Percentiles rank a stretch among this genome's conserved stretches.
Conservation (phyloP, 2,888 invertebrate genomes). For the Cosmorhoe ocellata region DNA sequence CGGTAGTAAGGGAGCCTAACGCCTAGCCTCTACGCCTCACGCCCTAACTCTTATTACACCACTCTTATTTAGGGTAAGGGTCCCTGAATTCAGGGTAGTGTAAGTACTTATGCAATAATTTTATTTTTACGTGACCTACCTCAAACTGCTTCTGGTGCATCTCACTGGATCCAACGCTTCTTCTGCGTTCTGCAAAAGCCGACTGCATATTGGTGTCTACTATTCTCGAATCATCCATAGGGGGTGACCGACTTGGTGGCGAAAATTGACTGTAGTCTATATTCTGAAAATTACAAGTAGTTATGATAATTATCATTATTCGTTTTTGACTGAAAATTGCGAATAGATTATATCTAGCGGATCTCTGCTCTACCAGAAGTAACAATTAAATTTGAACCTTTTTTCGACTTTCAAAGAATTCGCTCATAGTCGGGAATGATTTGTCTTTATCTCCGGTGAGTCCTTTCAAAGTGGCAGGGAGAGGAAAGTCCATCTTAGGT, state of each 20-base stretch:
- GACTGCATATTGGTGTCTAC: constrained; percentile 34
- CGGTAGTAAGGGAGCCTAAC: no score
- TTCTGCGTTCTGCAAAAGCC: constrained; percentile 37
- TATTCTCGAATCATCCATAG: constrained; percentile 21
- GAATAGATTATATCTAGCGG: no score
- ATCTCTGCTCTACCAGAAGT: neutral
- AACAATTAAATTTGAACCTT: constrained; percentile 45
- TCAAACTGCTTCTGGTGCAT: constrained; percentile 45
- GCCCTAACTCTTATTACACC: no score
- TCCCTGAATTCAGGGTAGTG: no score
- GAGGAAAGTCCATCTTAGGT: constrained; percentile 68
- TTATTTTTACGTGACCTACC: constrained; percentile 32
- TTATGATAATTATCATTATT: no score
- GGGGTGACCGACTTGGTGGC: constrained; percentile 46
- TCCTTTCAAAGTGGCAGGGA: constrained; percentile 63
- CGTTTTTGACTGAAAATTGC: no score
- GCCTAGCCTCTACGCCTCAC: no score
- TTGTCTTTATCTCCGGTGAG: constrained; percentile 59
- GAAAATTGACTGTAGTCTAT: constrained; percentile 41
- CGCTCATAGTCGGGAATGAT: constrained; percentile 75
- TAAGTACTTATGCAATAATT: no score
- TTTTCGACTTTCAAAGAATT: constrained; percentile 70
- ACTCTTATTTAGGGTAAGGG: no score
- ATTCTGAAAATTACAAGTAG: constrained; percentile 32
- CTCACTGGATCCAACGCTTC: constrained; percentile 38